A percentile compares a stretch with the other conserved stretches of the same genome.
phyloP scores from a whole-genome alignment of 2,888 invertebrate species.

The Papilio elwesi region DNA sequence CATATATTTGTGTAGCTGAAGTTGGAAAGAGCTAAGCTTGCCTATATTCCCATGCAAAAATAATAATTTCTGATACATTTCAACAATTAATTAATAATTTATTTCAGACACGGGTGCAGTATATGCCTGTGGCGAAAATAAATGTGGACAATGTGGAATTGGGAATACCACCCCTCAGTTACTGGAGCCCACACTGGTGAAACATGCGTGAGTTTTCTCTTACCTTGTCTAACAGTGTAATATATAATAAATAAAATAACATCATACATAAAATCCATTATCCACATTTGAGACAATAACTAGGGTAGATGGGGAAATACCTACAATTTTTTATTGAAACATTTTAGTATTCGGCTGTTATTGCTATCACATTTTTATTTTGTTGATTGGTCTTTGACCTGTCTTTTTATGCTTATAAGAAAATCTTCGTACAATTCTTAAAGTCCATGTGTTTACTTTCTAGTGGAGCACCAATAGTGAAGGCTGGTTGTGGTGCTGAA shows the following conservation, averaged over 20 bases:
- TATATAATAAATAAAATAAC: not conserved
- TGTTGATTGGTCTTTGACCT: not conserved
- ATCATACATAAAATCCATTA: no score
- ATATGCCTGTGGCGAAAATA: constrained; percentile 96
- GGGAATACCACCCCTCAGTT: constrained; percentile 86
- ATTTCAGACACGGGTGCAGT: constrained; percentile 90
- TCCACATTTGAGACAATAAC: no score
- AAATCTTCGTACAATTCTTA: no score
- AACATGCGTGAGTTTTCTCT: constrained; percentile 78
- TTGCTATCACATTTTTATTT: not conserved
- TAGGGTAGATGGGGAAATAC: no score
- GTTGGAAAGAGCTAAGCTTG: no score
- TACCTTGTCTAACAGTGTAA: not conserved
- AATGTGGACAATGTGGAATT: constrained; percentile 95
- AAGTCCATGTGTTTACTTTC: constrained; percentile 43
- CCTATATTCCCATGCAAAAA: no score
- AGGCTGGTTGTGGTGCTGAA: constrained; percentile 95
- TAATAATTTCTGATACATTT: no score
- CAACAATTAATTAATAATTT: no score
- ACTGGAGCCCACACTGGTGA: constrained; percentile 85
- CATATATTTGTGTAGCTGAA: no score
- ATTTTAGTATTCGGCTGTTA: no score
- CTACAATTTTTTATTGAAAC: no score
- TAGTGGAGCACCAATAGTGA: constrained; percentile 93
- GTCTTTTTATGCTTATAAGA: not conserved